Conservation (phyloP, 2,797 vertebrate species). For the Lutjanus campechanus region DNA sequence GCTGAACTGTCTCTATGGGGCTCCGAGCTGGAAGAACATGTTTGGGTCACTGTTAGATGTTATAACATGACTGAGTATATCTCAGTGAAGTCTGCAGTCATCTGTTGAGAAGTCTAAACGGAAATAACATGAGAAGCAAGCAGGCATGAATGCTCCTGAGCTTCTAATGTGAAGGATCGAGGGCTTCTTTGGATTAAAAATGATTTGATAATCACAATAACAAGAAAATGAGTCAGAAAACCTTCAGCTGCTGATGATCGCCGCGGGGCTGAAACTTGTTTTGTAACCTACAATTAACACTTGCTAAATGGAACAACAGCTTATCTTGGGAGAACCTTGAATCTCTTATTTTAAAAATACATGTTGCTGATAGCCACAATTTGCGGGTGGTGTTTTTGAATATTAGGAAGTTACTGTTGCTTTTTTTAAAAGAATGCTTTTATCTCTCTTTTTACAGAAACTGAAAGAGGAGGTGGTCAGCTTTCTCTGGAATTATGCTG, state of each 20-base stretch:
- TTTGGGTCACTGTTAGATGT: too few species aligned
- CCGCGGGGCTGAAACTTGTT: not conserved
- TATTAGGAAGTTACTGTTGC: not conserved
- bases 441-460: slow-evolving; percentile 82
- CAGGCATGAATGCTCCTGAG: not conserved
- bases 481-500: slow-evolving; percentile 92
- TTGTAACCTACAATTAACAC: not conserved
- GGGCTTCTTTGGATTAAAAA: not conserved
- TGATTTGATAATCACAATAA: not conserved
- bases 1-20: too few species aligned
- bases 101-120: not conserved
- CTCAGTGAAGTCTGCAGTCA: not conserved
- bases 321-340: not conserved
- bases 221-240: not conserved
- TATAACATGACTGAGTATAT: too few species aligned
- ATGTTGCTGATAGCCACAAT: not conserved
- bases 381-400: not conserved
- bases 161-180: not conserved
- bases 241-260: not conserved
- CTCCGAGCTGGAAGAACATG: too few species aligned
- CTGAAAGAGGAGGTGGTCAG: slow-evolving; percentile 91
- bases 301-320: slow-evolving; percentile 1
- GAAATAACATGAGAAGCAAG: not conserved
- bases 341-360: not conserved
- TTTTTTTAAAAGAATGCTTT: not conserved